phyloP scores from a whole-genome alignment of 2,113 vertebrate genomes.

The Pseudonaja textilis region DNA sequence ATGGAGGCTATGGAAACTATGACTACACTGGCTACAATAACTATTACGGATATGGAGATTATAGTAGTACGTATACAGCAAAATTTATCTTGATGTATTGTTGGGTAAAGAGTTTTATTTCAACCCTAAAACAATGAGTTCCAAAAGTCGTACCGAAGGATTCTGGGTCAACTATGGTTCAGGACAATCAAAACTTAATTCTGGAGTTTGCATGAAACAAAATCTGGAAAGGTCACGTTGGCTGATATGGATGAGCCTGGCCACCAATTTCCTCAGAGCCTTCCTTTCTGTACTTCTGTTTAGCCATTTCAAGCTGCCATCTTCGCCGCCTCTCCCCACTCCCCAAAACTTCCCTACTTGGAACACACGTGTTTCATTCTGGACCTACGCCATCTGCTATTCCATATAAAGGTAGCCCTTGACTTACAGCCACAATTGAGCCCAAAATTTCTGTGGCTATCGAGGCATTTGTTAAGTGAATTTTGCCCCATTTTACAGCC shows the following conservation, averaged over 20 bases:
- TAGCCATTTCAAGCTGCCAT: background rate
- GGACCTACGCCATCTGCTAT: background rate
- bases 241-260: background rate
- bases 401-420: background rate
- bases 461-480: background rate
- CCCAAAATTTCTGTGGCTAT: background rate
- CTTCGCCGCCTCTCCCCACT: background rate
- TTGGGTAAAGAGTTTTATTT: background rate
- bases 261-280: background rate
- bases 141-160: background rate
- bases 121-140: background rate
- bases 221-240: background rate
- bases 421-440: background rate
- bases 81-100: background rate
- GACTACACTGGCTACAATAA: slow-evolving; percentile 98
- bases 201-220: background rate
- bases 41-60: slow-evolving; percentile 98
- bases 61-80: slow-evolving; percentile 88
- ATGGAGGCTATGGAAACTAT: slow-evolving; percentile 94
- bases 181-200: background rate
- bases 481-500: background rate
- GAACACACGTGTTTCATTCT: background rate
- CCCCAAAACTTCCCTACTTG: background rate
- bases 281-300: background rate
- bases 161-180: background rate